Conservation (phyloP, 30 jellyfish, hydroid and myxozoan genomes). For the Hydractinia symbiolongicarpus region DNA sequence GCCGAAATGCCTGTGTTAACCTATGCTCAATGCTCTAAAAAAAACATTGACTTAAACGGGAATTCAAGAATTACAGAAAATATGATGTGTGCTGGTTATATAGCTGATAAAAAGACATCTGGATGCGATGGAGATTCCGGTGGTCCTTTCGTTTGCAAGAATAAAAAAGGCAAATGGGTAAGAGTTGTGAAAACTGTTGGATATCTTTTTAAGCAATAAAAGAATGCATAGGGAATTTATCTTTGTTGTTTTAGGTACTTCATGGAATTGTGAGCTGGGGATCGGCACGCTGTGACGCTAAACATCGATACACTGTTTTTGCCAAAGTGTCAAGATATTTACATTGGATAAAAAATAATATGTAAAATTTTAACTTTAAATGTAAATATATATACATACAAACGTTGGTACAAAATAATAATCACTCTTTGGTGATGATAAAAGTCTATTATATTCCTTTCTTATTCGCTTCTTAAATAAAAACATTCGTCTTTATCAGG, state of each 20-base stretch:
- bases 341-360: slow-evolving; percentile 21
- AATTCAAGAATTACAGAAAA: slow-evolving; percentile 10
- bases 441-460: too few species aligned
- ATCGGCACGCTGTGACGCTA: slow-evolving; percentile 24
- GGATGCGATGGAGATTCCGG: slow-evolving; percentile 45
- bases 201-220: too few species aligned
- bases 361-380: not conserved
- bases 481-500: too few species aligned
- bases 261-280: slow-evolving; percentile 52
- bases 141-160: slow-evolving; percentile 42
- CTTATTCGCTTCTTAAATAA: too few species aligned
- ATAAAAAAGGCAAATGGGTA: not conserved
- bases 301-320: slow-evolving; percentile 34
- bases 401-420: too few species aligned
- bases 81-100: slow-evolving; percentile 42
- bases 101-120: slow-evolving; percentile 7
- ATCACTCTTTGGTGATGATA: too few species aligned
- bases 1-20: slow-evolving; percentile 26
- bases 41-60: not conserved
- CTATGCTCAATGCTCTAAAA: slow-evolving; percentile 14
- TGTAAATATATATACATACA: too few species aligned
- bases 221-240: not conserved
- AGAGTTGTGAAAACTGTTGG: not conserved
- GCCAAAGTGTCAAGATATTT: slow-evolving; percentile 26
- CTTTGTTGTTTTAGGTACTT: slow-evolving; percentile 11